A percentile compares a stretch with the other conserved stretches of the same genome.
phyloP scores from a whole-genome alignment of 2,888 invertebrate species.

The Eumerus sabulonum region DNA sequence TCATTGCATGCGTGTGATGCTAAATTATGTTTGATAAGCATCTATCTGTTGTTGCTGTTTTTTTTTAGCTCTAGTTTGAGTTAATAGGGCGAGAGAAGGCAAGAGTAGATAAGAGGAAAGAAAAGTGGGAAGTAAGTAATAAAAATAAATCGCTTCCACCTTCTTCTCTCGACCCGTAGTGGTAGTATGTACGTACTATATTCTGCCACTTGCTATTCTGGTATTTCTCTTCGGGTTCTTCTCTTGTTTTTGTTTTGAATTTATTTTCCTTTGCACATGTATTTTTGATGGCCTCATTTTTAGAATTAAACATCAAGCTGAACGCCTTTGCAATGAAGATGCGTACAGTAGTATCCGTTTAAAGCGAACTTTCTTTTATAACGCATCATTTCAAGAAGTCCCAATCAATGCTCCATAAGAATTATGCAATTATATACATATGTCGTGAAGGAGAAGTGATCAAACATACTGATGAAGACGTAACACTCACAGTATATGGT shows the following conservation, averaged over 20 bases:
- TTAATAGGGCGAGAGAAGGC: constrained; percentile 13
- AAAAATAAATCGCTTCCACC: constrained; percentile 14
- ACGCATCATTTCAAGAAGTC: no score
- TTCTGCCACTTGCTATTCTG: background rate
- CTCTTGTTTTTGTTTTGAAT: constrained; percentile 11
- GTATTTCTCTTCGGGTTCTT: constrained; percentile 5
- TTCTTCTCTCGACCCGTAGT: no score
- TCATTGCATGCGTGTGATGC: constrained; percentile 57
- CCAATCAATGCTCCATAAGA: no score
- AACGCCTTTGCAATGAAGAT: no score
- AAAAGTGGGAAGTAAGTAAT: constrained; percentile 20
- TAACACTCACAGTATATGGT: no score
- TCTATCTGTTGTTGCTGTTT: no score
- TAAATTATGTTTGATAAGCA: constrained; percentile 10
- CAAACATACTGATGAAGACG: no score
- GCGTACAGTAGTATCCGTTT: background rate
- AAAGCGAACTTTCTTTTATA: no score
- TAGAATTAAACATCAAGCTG: constrained; percentile 24
- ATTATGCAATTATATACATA: no score
- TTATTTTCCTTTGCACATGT: constrained; percentile 7
- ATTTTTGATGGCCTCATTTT: constrained; percentile 52
- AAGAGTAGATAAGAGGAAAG: constrained; percentile 28
- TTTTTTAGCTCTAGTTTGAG: no score
- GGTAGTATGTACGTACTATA: no score
- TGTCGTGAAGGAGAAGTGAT: no score